These are phyloP conservation scores for Asteroscopus sphinx DNA, from an alignment of 2,888 invertebrate species.

Conservation along the genomic window DNA sequence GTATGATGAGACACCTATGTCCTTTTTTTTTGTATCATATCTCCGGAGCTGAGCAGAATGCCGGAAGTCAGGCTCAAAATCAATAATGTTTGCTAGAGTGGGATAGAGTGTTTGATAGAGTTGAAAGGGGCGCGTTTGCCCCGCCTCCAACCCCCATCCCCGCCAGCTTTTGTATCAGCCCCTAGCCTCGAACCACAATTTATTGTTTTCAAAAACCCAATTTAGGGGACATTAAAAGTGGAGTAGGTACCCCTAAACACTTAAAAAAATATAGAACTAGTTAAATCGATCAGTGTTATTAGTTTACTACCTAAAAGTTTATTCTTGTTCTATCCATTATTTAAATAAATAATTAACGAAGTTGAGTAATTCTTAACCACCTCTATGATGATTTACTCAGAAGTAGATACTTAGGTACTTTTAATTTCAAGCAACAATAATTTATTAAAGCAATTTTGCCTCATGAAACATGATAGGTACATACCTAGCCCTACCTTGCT, in stretches of 20 bases:
- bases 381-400: no score
- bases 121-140: conserved; percentile 69
- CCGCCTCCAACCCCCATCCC: conserved; percentile 56
- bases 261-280: neutral
- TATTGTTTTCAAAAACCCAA: conserved; percentile 58
- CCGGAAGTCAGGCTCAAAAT: conserved; percentile 72
- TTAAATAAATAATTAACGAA: no score
- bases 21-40: conserved; percentile 10
- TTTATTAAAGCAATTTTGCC: no score
- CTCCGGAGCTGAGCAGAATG: conserved; percentile 37
- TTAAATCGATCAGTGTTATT: no score
- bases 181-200: conserved; percentile 54
- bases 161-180: conserved; percentile 48
- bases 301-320: no score
- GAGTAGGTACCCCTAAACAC: neutral
- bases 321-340: no score
- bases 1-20: no score
- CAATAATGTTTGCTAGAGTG: conserved; percentile 75
- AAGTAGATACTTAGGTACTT: no score
- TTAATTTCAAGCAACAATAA: no score
- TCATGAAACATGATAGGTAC: no score
- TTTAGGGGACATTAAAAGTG: conserved; percentile 52
- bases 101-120: conserved; percentile 61
- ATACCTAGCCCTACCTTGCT: no score
- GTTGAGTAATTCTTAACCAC: no score